A percentile compares a stretch with the other conserved stretches of the same genome.
Evolutionary conservation across 1,140 invertebrate genomes (phyloP).

Genomic region (Papilio machaon): DNA sequence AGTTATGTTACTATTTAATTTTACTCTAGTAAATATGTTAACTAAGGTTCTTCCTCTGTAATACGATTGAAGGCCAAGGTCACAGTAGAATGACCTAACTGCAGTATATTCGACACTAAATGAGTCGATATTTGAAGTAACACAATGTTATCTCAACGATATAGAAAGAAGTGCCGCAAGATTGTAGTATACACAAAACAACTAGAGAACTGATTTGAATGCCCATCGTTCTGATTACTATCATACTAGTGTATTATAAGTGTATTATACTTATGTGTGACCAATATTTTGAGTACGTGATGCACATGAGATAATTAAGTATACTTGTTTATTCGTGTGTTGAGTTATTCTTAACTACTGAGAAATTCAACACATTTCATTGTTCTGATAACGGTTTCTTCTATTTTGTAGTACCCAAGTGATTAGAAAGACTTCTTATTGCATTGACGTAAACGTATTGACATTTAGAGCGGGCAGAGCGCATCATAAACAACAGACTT

Average conservation of each 20-base stretch:
- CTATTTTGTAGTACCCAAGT: slow-evolving; percentile 8
- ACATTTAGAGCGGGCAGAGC: slow-evolving; percentile 30
- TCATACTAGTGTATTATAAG: no score
- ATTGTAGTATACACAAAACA: no score
- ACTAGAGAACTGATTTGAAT: no score
- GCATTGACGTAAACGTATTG: slow-evolving; percentile 31
- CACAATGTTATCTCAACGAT: no score
- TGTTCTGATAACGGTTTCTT: background rate
- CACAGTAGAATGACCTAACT: background rate
- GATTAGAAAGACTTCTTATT: slow-evolving; percentile 33
- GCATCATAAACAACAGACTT: slow-evolving; percentile 21
- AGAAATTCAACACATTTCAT: background rate
- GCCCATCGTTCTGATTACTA: no score
- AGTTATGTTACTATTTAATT: background rate
- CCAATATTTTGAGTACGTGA: no score
- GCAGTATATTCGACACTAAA: background rate
- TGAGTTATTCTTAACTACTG: background rate
- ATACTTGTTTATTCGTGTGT: no score
- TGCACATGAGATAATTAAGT: no score
- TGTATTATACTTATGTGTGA: no score
- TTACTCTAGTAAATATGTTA: background rate
- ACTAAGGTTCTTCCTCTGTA: background rate
- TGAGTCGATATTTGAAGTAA: no score
- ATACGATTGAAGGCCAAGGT: background rate
- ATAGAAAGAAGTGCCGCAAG: no score